Base-by-base conservation (phyloP, 2,888 invertebrate genomes). In the Xanthia togata region DNA sequence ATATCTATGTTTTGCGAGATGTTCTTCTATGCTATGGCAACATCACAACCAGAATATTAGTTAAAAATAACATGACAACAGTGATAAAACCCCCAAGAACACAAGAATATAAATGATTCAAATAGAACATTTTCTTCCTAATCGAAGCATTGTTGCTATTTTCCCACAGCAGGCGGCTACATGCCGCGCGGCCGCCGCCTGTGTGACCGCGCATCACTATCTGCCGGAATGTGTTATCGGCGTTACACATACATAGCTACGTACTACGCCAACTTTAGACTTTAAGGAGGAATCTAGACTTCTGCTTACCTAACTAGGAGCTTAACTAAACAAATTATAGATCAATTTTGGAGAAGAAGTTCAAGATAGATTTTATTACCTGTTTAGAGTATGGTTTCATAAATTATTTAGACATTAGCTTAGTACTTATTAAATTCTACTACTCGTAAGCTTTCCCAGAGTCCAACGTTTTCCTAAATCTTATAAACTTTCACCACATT, bases 171-270 rank as follows among this genome's bases (percentile, higher is more conserved):
- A 76, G 80, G 17, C 78, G 8, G 87, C 84, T 91, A 90, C 90
- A 67, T 90, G 88, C 89, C 71, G 31, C 44, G 80, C 70, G 64
- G 73, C 83, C 85, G 86, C 86, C 72, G 79, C 73, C 84, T 82
- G 85, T 87, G 86, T 88, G 89, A 87, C 87, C 89, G 89, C 85
- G 88, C 89, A 88, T 90, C 87, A 85, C 88, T 89, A 89, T 91
- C 89, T 88, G 84, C 75, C 73, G 89, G 89, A 88, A 90, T 89
- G 88, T 79, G 78, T 87, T 88, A 89, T 89, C 87, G 84, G 83
- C 78, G 65, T 69, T 69, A 81, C 78, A 70, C 76, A 68, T 75
- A 26, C 63, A 57, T 20, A 53, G n/a, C 59, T 71, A 5, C 60
- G 38, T 55, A 9, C 26, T 50, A 47, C 2, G 53, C 8, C 63